These are phyloP conservation scores for Galaxias olidus DNA, from an alignment of 2,797 vertebrate species.

Conservation along the genomic window DNA sequence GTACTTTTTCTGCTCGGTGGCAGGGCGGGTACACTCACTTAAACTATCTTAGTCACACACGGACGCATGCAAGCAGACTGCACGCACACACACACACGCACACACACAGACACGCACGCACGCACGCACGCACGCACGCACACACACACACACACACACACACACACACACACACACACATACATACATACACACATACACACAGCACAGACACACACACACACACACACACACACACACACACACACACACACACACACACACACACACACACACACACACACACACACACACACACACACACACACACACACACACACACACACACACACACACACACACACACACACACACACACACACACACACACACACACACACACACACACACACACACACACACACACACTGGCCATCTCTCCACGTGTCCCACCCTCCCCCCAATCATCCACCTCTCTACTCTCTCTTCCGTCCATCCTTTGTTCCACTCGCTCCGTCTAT, in stretches of 20 bases:
- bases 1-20: too few relatives aligned
- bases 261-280: constrained; percentile 9
- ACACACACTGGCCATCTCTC: too few relatives aligned
- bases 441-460: too few relatives aligned
- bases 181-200: constrained; percentile 1
- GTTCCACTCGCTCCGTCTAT: too few relatives aligned
- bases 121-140: constrained; percentile 1
- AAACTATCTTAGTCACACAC: too few relatives aligned
- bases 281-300: constrained; percentile 10
- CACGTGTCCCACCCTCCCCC: neutral
- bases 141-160: neutral
- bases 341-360: neutral
- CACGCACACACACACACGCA: neutral
- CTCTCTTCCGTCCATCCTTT: too few relatives aligned
- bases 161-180: constrained; percentile 8
- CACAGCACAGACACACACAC: neutral
- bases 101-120: neutral
- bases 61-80: neutral
- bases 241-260: constrained; percentile 6
- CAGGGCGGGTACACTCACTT: too few relatives aligned
- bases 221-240: neutral
- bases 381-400: neutral
- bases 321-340: neutral
- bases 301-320: neutral
- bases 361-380: neutral